Evolutionary conservation across 1,140 invertebrate genomes (phyloP).

Genomic region (Cyrtorhinus lividipennis): DNA sequence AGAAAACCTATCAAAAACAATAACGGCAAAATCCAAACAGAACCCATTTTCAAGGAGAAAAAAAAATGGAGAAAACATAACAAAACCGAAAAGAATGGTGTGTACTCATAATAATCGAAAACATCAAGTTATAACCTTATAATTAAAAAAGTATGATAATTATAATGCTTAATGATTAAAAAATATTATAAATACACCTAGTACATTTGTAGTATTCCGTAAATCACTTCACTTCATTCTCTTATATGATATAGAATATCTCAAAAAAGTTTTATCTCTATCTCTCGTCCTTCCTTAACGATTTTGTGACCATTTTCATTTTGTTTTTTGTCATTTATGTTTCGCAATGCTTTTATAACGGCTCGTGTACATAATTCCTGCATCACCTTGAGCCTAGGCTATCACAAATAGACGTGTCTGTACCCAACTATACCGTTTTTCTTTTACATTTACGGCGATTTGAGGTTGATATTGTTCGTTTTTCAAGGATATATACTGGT

Average conservation of each 20-base stretch:
- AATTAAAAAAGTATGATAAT: slow-evolving; percentile 3
- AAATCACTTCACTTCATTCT: slow-evolving; percentile 21
- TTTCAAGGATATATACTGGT: not conserved
- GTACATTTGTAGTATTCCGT: slow-evolving; percentile 14
- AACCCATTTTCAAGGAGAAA: too few relatives aligned
- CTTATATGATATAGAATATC: slow-evolving; percentile 9
- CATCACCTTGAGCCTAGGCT: slow-evolving; percentile 11
- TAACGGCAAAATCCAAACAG: too few relatives aligned
- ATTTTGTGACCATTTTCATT: not conserved
- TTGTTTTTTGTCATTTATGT: slow-evolving; percentile 16
- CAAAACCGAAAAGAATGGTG: not conserved
- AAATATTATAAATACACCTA: slow-evolving; percentile 13
- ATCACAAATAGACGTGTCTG: not conserved
- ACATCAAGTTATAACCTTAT: slow-evolving; percentile 3
- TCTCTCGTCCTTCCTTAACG: not conserved
- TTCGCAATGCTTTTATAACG: slow-evolving; percentile 18
- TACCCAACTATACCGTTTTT: too few relatives aligned
- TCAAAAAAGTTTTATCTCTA: not conserved
- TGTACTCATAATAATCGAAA: slow-evolving; percentile 3
- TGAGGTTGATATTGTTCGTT: too few relatives aligned
- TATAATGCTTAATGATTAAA: slow-evolving; percentile 3
- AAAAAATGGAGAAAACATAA: slow-evolving; percentile 10
- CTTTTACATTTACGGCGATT: too few relatives aligned
- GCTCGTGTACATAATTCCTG: slow-evolving; percentile 17
- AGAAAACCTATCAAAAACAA: slow-evolving; percentile 1